phyloP scores from a whole-genome alignment of 2,113 vertebrate genomes.

The Cinclus mexicanus region DNA sequence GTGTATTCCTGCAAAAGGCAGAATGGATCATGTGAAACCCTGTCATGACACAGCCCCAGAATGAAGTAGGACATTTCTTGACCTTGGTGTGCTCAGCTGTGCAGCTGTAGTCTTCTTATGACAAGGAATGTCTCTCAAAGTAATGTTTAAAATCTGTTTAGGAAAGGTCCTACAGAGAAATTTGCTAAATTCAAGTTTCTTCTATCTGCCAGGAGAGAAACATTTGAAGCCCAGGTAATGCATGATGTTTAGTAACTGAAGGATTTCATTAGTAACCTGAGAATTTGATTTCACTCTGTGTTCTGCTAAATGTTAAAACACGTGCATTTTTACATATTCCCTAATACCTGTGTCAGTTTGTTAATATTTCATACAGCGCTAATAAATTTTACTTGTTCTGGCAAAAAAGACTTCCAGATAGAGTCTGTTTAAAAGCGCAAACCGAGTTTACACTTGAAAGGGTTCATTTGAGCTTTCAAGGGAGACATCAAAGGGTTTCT shows the following conservation, averaged over 20 bases:
- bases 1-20: background rate
- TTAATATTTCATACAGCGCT: background rate
- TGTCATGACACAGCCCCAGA: background rate
- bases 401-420: background rate
- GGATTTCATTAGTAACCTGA: background rate
- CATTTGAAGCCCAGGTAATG: background rate
- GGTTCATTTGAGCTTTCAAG: background rate
- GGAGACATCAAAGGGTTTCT: background rate
- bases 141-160: background rate
- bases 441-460: background rate
- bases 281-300: background rate
- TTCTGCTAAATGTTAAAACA: background rate
- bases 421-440: background rate
- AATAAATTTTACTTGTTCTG: background rate
- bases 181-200: background rate
- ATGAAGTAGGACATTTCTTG: slow-evolving; percentile 27
- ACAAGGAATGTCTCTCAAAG: background rate
- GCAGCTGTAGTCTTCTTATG: slow-evolving; percentile 1
- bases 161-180: background rate
- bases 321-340: background rate
- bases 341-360: background rate
- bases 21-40: slow-evolving; percentile 8
- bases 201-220: background rate
- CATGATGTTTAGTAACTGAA: background rate
- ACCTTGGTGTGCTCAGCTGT: background rate